Percentiles rank a stretch among this genome's conserved stretches.
These are phyloP conservation scores for Oxycera nigricornis DNA, from an alignment of 2,888 invertebrate species.

Conservation along the genomic window DNA sequence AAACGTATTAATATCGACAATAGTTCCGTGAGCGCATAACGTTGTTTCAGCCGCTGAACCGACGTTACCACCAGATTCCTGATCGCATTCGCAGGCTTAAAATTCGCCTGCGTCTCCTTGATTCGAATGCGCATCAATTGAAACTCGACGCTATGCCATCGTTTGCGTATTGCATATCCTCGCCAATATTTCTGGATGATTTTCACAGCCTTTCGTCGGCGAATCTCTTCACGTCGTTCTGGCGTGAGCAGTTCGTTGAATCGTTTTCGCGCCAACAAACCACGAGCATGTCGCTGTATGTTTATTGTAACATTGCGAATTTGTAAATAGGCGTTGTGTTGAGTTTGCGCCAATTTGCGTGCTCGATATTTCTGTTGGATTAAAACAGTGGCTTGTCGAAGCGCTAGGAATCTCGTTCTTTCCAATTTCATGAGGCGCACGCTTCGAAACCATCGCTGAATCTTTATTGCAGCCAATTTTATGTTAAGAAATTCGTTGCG, in stretches of 20 bases:
- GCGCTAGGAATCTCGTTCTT: slow-evolving; percentile 46
- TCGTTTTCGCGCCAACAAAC: slow-evolving; percentile 64
- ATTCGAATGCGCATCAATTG: slow-evolving; percentile 54
- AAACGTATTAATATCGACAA: slow-evolving; percentile 55
- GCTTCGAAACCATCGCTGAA: slow-evolving; percentile 54
- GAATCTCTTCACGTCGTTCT: slow-evolving; percentile 61
- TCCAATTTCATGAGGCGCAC: slow-evolving; percentile 54
- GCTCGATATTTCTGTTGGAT: slow-evolving; percentile 62
- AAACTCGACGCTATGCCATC: slow-evolving; percentile 52
- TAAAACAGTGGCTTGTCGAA: slow-evolving; percentile 51
- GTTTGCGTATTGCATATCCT: slow-evolving; percentile 61
- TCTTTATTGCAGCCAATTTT: slow-evolving; percentile 49
- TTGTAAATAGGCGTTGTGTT: slow-evolving; percentile 54
- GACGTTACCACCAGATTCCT: slow-evolving; percentile 56
- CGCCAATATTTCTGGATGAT: slow-evolving; percentile 71
- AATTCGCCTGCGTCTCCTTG: slow-evolving; percentile 51
- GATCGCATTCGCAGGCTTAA: slow-evolving; percentile 53
- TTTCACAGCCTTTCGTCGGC: slow-evolving; percentile 65
- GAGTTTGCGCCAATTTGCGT: slow-evolving; percentile 57
- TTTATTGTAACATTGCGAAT: slow-evolving; percentile 50
- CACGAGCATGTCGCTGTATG: slow-evolving; percentile 63
- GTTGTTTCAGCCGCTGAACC: slow-evolving; percentile 55
- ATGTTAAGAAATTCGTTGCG: slow-evolving; percentile 50
- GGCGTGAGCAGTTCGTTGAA: slow-evolving; percentile 63
- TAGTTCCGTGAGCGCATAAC: slow-evolving; percentile 56